Conservation (phyloP, 2,113 vertebrate species). For the Agapornis roseicollis region DNA sequence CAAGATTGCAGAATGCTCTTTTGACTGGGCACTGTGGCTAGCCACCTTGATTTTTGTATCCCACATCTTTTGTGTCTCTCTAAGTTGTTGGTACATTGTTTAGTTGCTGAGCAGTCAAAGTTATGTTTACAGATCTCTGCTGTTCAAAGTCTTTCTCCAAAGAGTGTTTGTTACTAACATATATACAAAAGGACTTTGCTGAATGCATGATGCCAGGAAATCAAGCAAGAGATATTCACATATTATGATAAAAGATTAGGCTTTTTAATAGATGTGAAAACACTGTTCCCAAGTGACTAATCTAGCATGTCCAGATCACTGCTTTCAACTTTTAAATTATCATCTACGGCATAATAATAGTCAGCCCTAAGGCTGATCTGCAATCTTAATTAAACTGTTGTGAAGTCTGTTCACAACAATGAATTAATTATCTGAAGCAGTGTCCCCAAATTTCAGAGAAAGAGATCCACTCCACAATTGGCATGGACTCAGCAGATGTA, state of each 20-base stretch:
- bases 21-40: neutral
- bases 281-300: neutral
- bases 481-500: neutral
- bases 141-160: neutral
- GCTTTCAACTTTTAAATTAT: conserved; percentile 8
- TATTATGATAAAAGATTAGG: neutral
- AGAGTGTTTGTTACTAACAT: neutral
- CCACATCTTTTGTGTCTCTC: neutral
- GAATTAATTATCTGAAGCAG: neutral
- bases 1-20: neutral
- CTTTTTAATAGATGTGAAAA: neutral
- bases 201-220: neutral
- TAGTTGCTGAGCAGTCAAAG: neutral
- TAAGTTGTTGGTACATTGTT: neutral
- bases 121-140: neutral
- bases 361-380: neutral
- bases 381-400: conserved; percentile 39
- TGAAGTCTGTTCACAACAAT: neutral
- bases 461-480: neutral
- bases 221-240: neutral
- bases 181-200: neutral
- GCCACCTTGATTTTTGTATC: neutral
- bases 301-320: neutral
- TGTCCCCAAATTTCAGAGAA: neutral
- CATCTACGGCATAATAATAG: neutral